These are phyloP conservation scores for Tipula vernalis DNA, from an alignment of 2,888 invertebrate species.

Conservation along the genomic window DNA sequence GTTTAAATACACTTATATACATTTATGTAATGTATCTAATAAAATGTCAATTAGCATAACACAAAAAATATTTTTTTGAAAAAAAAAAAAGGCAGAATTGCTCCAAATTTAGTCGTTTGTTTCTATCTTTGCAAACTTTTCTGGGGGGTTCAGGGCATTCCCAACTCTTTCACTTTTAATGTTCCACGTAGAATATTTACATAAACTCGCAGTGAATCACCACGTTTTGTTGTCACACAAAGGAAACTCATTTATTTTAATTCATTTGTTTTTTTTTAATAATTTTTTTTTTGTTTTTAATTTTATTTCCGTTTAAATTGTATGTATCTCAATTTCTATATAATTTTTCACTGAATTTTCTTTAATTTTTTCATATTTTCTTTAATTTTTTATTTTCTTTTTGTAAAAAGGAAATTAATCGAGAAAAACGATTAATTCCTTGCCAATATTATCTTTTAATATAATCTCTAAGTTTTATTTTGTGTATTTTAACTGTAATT, in stretches of 20 bases:
- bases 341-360: neutral
- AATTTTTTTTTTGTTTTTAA: neutral
- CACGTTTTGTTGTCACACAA: neutral
- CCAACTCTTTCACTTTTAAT: too few species aligned
- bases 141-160: too few species aligned
- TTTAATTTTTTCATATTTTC: neutral
- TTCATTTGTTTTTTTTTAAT: neutral
- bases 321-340: neutral
- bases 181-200: too few species aligned
- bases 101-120: too few species aligned
- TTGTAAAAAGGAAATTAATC: neutral
- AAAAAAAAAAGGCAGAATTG: too few species aligned
- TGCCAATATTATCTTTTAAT: neutral
- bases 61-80: too few species aligned
- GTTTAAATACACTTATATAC: too few species aligned
- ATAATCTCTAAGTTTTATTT: neutral
- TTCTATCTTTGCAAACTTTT: too few species aligned
- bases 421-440: neutral
- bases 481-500: neutral
- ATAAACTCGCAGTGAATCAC: too few species aligned
- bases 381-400: neutral
- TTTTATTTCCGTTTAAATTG: conserved; percentile 1
- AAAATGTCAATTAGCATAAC: too few species aligned
- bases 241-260: neutral
- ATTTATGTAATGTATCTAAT: too few species aligned